Conservation (phyloP, 2,888 invertebrate genomes). For the Ormia ochracea region DNA sequence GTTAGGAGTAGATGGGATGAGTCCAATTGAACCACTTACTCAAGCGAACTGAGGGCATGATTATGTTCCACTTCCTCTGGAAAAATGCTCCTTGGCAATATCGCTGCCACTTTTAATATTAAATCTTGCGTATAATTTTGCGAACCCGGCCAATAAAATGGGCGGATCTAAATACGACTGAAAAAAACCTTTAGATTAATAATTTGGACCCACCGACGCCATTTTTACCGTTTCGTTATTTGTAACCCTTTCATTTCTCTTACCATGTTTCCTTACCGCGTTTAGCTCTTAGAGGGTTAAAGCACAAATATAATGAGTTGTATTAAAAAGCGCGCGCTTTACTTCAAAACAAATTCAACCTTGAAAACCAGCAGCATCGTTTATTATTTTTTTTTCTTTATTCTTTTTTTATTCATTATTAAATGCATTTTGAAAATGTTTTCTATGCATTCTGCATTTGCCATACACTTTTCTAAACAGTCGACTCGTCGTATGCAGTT, state of each 20-base stretch:
- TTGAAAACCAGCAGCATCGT: constrained; percentile 71
- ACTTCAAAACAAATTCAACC: constrained; percentile 68
- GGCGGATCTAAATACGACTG: too few species aligned
- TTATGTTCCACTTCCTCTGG: too few species aligned
- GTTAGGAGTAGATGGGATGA: too few species aligned
- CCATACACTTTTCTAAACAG: constrained; percentile 28
- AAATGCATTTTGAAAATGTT: constrained; percentile 26
- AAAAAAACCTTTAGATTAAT: too few species aligned
- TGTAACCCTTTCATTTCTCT: neutral
- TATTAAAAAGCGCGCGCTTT: constrained; percentile 64
- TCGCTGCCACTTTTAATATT: too few species aligned
- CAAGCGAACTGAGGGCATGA: too few species aligned
- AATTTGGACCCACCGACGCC: too few species aligned
- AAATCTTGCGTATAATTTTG: too few species aligned
- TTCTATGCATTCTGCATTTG: constrained; percentile 44
- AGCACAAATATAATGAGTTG: neutral
- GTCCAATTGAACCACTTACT: too few species aligned
- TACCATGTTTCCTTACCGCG: neutral
- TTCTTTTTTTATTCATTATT: constrained; percentile 15
- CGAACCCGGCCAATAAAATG: too few species aligned
- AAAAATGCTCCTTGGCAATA: too few species aligned
- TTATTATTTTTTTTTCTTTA: constrained; percentile 36
- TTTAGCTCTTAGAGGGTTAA: constrained; percentile 23
- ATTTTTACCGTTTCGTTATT: neutral
- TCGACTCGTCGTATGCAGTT: constrained; percentile 45